Percentiles rank a stretch among this genome's conserved stretches.
Conservation (phyloP, 2,113 vertebrate species). For the Ifrita kowaldi region DNA sequence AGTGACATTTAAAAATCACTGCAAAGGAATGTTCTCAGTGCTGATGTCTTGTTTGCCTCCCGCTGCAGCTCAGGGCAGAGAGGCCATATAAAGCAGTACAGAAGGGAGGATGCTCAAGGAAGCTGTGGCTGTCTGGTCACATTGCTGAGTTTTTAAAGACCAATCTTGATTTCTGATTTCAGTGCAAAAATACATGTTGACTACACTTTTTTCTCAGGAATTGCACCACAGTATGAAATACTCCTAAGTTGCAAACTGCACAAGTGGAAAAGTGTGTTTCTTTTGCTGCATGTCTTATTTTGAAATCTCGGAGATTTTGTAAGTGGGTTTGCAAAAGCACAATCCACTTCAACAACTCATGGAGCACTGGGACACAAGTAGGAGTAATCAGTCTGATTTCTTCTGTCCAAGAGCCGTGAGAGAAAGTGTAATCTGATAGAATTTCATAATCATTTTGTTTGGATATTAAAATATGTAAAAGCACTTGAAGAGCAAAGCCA, state of each 20-base stretch:
- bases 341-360: neutral
- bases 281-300: neutral
- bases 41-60: slow-evolving; percentile 35
- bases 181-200: neutral
- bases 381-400: neutral
- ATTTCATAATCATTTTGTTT: neutral
- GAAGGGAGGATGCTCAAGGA: neutral
- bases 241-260: neutral
- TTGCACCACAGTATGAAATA: neutral
- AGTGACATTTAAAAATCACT: slow-evolving; percentile 59
- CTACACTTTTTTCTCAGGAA: neutral
- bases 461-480: neutral
- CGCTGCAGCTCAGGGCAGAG: neutral
- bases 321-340: neutral
- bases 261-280: neutral
- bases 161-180: neutral
- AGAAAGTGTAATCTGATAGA: neutral
- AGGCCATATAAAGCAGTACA: slow-evolving; percentile 19
- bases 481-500: neutral
- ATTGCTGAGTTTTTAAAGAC: neutral
- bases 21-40: slow-evolving; percentile 56
- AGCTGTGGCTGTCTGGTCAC: neutral
- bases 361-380: neutral
- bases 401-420: neutral
- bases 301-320: neutral